Percentiles rank a stretch among this genome's conserved stretches.
phyloP scores from a whole-genome alignment of 1,140 invertebrate genomes.

The Conus betulinus region DNA sequence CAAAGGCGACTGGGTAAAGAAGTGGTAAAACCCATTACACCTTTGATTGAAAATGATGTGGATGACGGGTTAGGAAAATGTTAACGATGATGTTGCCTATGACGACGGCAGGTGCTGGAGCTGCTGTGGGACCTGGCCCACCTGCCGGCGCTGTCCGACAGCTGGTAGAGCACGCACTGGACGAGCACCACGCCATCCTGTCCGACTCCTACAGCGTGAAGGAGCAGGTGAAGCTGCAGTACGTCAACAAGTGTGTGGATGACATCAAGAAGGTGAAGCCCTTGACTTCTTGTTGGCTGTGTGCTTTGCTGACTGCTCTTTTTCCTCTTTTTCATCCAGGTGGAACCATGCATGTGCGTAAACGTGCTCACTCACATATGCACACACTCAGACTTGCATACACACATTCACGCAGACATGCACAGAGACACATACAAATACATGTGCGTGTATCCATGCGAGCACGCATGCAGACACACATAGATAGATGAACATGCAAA shows the following conservation, averaged over 20 bases:
- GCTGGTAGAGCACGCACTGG: slow-evolving; percentile 77
- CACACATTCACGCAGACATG: no score
- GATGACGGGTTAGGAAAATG: background rate
- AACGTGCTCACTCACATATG: no score
- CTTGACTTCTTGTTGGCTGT: background rate
- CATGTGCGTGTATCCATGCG: no score
- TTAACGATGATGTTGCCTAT: background rate
- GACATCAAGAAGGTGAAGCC: slow-evolving; percentile 77
- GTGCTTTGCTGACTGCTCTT: background rate
- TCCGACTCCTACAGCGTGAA: slow-evolving; percentile 76
- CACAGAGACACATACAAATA: no score
- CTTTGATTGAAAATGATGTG: background rate
- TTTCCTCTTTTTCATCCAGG: background rate
- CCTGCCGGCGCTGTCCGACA: slow-evolving; percentile 73
- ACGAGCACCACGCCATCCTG: slow-evolving; percentile 78
- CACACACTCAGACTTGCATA: background rate
- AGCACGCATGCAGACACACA: no score
- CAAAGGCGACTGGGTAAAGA: background rate
- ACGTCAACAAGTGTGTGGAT: slow-evolving; percentile 78
- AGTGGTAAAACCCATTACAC: no score
- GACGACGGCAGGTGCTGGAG: slow-evolving; percentile 74
- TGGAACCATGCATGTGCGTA: no score
- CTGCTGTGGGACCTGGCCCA: slow-evolving; percentile 78
- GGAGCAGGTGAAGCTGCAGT: slow-evolving; percentile 76
- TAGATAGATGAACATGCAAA: no score